Base-by-base conservation (phyloP, 2,888 invertebrate species). In the Cryptus armator region DNA sequence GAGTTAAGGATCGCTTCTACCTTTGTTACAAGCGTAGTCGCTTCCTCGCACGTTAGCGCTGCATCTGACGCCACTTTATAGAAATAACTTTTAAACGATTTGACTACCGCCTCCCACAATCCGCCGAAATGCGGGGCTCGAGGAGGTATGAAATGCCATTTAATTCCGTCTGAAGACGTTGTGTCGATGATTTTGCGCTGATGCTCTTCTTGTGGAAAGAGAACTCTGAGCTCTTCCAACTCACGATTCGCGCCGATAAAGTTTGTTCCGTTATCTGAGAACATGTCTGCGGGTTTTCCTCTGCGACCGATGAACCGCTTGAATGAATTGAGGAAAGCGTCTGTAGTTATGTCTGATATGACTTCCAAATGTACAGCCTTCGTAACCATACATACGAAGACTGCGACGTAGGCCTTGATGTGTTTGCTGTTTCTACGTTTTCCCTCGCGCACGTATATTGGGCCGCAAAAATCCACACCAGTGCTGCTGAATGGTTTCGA, bases 61-160 rank as follows among this genome's bases (percentile, higher is more conserved):
- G 56, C 19, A 3, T 78, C 16, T 0, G 14, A 44, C 3, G n/a
- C 48, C 3, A 79, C 74, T 19, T 70, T 78, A n/a, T 76, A 43
- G 3, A 90, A 66, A 62, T 89, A 89, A 43, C 43, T 72, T 76
- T 91, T 91, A 1, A 86, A 85, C 1, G 86, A 83, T 37, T 90
- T 89, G 1, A 90, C 87, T 7, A 82, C 87, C 12, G 89, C 86
- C 67, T 91, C 89, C 89, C 88, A 89, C 7, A 89, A 59, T 3
- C 90, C 90, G 6, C 89, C 90, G 62, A 89, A 88, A 64, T 90
- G 87, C 3, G 88, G 89, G 12, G 88, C 82, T 32, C 76, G 59
- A 9, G 89, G 87, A 3, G 89, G 88, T 48, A 87, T 89, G 66
- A 90, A 91, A 10, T 88, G 72, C 90, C 89, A 91, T 10, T 81